Evolutionary conservation across 2,113 vertebrate genomes (phyloP), one percentile per base, ranked within the genome.

Genomic region (Canis aureus): DNA sequence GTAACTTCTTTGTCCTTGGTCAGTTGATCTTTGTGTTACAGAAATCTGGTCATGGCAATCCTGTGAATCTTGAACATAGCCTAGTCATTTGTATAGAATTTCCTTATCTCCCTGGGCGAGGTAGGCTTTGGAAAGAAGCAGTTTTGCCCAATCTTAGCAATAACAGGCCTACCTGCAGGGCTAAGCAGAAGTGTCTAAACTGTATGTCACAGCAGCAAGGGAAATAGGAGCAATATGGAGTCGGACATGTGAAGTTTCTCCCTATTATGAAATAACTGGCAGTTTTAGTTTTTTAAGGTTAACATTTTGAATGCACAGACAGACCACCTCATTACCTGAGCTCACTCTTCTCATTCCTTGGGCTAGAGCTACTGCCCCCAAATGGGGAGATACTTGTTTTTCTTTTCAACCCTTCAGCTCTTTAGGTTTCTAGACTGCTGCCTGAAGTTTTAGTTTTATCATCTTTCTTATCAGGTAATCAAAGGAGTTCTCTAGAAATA

Each of bases 401-500:
- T 16, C 32, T 64, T 71, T 74, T 55, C 15, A 71, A 43, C 19
- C 16, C n/a, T 53, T 43, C 0, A 79, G 22, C 17, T 38, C 29
- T 55, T 87, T 64, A 43, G 3, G 2, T 83, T 97, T 80, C 49
- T n/a, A 57, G 79, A 60, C 43, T 95, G 17, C n/a, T 29, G 22
- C 8, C 29, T 17, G 6, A 86, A 67, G 49, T 51, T 96, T 83
- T n/a, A 55, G 8, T 67, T 94, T 97, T 67, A 81, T 76, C 35
- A 11, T 82, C 16, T 86, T 81, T 12, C 8, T 76, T 85, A 66
- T 69, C 79, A 55, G 35, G 11, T 67, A 89, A 49, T 89, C 80
- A 83, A 83, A 78, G 4, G 49, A 74, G 38, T 89, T 81, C 53
- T 95, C 27, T 73, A 66, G 53, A 86, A 95, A 74, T 79, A 87